Base-by-base conservation (phyloP, 2,888 invertebrate genomes). In the Sphinx pinastri region DNA sequence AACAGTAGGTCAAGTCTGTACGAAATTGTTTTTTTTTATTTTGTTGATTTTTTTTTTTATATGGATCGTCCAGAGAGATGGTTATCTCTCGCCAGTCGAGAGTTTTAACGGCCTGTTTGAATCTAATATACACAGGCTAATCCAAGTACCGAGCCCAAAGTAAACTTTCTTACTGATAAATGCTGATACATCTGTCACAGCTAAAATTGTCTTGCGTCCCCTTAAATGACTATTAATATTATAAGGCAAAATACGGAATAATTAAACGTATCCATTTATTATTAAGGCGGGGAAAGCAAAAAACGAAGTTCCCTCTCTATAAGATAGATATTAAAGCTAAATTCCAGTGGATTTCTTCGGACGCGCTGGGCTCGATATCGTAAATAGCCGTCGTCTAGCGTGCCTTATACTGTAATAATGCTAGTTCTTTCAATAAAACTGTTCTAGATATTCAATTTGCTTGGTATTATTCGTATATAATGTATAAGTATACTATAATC, bases 331-430 rank as follows among this genome's bases (percentile, higher is more conserved):
- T 12, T 14, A 60, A 47, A 60, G 45, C 11, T 60, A 45, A 60
- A 60, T 60, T 60, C 60, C 16, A 38, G 2, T 47, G 8, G n/a
- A 54, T 54, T 47, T 16, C 60, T 60, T 60, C 45, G 11, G 47
- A 47, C 16, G 0, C 16, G 10, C 11, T 11, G 14, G 16, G 16
- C n/a, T 45, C 60, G 16, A 47, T 60, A 45, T 60, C 60, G 60
- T 47, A 60, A 60, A 16, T 16, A 47, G 12, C 16, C n/a, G 38
- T 47, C 60, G 60, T 16, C 60, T 16, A 47, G 60, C 45, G 60
- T 47, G 16, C 16, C 14, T 45, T 60, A n/a, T 47, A 60, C 45
- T 16, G 16, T 47, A 59, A 59, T 59, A 14, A 25, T 31, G 12
- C 58, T 31, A 31, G n/a, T 47, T 11, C 60, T 13, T 45, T 10